Conservation (phyloP, 2,888 invertebrate species). For the Nymphalis polychloros region DNA sequence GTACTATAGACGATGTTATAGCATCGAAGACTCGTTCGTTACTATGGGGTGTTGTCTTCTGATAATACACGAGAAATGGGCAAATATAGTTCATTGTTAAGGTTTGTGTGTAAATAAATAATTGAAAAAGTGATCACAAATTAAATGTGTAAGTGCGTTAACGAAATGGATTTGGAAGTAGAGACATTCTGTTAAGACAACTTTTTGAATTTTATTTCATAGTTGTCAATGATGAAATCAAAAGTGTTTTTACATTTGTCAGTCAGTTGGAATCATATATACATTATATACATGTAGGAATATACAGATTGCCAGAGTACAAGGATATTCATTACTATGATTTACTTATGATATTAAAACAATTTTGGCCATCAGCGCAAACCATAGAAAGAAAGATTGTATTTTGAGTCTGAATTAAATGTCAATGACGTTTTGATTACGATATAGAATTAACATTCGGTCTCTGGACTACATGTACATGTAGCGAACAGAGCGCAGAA, state of each 20-base stretch:
- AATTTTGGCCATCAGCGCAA: background rate
- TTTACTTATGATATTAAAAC: background rate
- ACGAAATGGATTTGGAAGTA: background rate
- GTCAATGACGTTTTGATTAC: no score
- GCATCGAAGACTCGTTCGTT: background rate
- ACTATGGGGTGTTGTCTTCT: background rate
- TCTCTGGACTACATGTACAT: no score
- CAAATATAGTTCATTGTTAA: background rate
- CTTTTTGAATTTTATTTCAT: background rate
- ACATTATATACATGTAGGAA: background rate
- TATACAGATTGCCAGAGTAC: slow-evolving; percentile 1
- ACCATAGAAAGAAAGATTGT: background rate
- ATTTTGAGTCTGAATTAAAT: no score
- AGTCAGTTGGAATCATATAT: no score
- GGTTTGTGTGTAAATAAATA: slow-evolving; percentile 9
- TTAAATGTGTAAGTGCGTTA: slow-evolving; percentile 3
- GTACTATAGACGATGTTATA: background rate
- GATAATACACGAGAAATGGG: background rate
- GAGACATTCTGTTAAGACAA: background rate
- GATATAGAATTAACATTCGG: no score
- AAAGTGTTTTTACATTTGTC: no score
- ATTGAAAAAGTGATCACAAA: slow-evolving; percentile 3
- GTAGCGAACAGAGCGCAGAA: no score
- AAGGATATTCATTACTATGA: slow-evolving; percentile 4
- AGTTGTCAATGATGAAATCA: background rate